Base-by-base conservation (phyloP, 2,113 vertebrate genomes). In the Morphnarchus princeps region DNA sequence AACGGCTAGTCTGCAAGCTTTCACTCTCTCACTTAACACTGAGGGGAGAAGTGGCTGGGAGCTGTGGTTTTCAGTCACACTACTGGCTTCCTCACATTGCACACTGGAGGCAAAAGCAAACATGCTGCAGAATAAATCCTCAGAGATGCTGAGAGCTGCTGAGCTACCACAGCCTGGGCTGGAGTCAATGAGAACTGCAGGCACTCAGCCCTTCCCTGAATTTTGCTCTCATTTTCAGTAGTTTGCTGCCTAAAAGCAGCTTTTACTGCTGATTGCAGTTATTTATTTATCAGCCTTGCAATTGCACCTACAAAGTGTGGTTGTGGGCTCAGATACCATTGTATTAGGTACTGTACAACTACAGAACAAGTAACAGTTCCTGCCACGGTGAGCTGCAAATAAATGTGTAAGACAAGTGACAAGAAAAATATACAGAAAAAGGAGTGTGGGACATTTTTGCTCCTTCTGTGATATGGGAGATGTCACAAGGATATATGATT, bases 31-130 rank as follows among this genome's bases (percentile, higher is more conserved):
- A 87, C 95, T 95, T 93, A 94, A 1, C 93, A 72, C 94, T 15
- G 63, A 25, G 83, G 93, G 91, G 61, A 94, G 91, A 84, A 87
- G 86, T 72, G 95, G 90, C 93, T 91, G 93, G 70, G 91, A 94
- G 87, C 83, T 95, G 96, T 70, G 95, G 81, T 82, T 95, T 95
- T 17, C 87, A 65, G 70, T 45, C 82, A 16, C 91, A 42, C 91
- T 80, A 5, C 84, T 80, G 91, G 40, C 93, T 97, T 77, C 91
- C 96, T 89, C 74, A 34, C 66, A 1, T 59, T 20, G 86, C 79
- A 67, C 47, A 11, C 91, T 69, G 80, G 71, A 94, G 83, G 82
- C 67, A 82, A 95, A 62, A 87, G 93, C 91, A 94, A 85, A 91
- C 89, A 63, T 0, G 2, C 83, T 76, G 89, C 86, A 84, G 94